These are phyloP conservation scores for Tyto alba DNA, from an alignment of 2,113 vertebrate genomes.

Conservation along the genomic window DNA sequence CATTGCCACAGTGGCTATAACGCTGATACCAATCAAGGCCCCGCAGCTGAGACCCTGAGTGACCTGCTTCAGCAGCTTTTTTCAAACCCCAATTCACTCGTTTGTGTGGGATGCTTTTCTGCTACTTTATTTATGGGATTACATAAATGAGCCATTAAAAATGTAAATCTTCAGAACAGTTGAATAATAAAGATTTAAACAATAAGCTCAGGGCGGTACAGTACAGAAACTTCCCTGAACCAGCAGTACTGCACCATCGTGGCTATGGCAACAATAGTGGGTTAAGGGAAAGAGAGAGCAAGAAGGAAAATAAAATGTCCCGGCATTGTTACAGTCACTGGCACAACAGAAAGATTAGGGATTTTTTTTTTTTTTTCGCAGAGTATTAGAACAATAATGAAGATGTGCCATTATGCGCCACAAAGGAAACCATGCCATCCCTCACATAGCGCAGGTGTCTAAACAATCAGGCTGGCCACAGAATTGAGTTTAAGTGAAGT, in stretches of 20 bases:
- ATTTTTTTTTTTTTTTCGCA: conserved; percentile 46
- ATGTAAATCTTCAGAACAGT: conserved; percentile 88
- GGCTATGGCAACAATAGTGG: conserved; percentile 77
- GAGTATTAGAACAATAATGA: conserved; percentile 77
- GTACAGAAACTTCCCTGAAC: conserved; percentile 69
- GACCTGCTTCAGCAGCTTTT: conserved; percentile 80
- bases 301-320: conserved; percentile 70
- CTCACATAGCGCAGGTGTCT: conserved; percentile 69
- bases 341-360: conserved; percentile 74
- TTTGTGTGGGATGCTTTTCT: conserved; percentile 83
- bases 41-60: conserved; percentile 82
- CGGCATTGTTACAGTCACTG: conserved; percentile 62
- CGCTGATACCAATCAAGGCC: conserved; percentile 83
- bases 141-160: conserved; percentile 91
- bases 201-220: conserved; percentile 78
- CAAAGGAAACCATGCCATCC: conserved; percentile 69
- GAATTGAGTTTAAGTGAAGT: conserved; percentile 62
- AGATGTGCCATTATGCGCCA: conserved; percentile 75
- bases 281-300: conserved; percentile 55
- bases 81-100: conserved; percentile 75
- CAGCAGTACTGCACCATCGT: conserved; percentile 59
- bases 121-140: conserved; percentile 88
- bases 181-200: conserved; percentile 83
- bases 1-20: conserved; percentile 79
- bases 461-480: conserved; percentile 60